Conservation (phyloP, 2,113 vertebrate genomes). For the Choloepus hoffmanni region DNA sequence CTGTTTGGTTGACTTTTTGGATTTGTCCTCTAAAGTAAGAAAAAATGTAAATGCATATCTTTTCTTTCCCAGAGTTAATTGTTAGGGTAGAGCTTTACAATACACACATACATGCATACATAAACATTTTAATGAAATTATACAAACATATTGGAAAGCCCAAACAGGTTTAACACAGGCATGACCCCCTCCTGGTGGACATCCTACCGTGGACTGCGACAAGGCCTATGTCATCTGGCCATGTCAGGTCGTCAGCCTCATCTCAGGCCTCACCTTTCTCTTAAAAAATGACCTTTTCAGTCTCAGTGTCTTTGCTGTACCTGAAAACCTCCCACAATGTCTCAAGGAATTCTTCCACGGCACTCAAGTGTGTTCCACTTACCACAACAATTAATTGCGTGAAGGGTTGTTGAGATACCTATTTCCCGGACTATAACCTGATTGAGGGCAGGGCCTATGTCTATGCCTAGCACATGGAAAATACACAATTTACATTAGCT, state of each 20-base stretch:
- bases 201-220: background rate
- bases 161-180: background rate
- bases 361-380: background rate
- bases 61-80: background rate
- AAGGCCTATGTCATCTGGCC: rapidly evolving
- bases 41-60: background rate
- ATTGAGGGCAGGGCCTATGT: background rate
- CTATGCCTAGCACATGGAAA: background rate
- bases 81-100: background rate
- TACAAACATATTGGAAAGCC: background rate
- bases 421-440: background rate
- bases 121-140: background rate
- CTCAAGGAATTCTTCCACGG: background rate
- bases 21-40: background rate
- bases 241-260: background rate
- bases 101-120: background rate
- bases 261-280: background rate
- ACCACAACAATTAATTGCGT: background rate
- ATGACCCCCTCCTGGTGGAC: background rate
- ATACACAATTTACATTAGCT: background rate
- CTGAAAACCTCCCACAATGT: background rate
- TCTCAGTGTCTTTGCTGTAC: background rate
- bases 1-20: background rate
- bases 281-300: no score
- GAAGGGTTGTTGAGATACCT: background rate